phyloP scores from a whole-genome alignment of 2,888 invertebrate genomes.

The Archips crataeganus region DNA sequence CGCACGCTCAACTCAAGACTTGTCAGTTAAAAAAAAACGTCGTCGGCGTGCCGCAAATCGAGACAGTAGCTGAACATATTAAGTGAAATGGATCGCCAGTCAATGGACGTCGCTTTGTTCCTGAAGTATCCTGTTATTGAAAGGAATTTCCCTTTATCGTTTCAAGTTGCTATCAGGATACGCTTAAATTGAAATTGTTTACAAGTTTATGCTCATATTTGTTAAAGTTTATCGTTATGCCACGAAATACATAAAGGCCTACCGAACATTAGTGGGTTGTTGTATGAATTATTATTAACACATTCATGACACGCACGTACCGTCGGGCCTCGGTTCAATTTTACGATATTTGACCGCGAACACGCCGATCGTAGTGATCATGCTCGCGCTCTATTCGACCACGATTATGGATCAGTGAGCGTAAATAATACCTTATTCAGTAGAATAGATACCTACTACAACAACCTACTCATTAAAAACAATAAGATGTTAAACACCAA shows the following conservation, averaged over 20 bases:
- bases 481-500: neutral
- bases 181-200: neutral
- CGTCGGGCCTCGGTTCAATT: conserved; percentile 44
- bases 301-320: conserved; percentile 31
- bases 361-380: conserved; percentile 14
- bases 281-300: conserved; percentile 25
- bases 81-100: conserved; percentile 36
- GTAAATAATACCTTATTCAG: neutral
- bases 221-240: neutral
- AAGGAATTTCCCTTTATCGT: conserved; percentile 23
- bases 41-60: conserved; percentile 13
- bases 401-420: conserved; percentile 11
- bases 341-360: conserved; percentile 50
- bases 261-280: conserved; percentile 2
- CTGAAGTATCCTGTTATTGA: conserved; percentile 29
- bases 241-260: conserved; percentile 18
- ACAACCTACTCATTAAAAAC: neutral
- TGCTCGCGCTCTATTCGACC: conserved; percentile 5
- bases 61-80: conserved; percentile 32
- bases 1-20: neutral
- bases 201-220: conserved; percentile 2
- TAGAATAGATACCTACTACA: neutral
- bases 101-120: conserved; percentile 27
- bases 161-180: neutral
- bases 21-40: conserved; percentile 10